phyloP scores from a whole-genome alignment of 2,888 invertebrate species.

The Ischnura elegans region DNA sequence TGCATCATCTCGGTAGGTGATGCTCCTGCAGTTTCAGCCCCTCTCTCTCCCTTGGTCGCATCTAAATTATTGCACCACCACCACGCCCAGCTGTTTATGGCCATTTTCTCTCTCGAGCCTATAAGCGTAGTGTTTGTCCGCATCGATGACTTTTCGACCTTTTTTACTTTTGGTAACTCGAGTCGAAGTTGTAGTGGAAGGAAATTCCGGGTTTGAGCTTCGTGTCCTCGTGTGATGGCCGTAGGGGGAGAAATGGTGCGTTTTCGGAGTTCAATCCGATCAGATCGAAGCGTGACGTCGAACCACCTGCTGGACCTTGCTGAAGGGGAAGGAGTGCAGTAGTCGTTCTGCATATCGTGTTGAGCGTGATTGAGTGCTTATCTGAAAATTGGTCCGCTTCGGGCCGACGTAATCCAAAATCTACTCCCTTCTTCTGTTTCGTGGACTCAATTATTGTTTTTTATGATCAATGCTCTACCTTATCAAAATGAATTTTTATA shows the following conservation, averaged over 20 bases:
- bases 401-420: not conserved
- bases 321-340: not conserved
- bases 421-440: too few species aligned
- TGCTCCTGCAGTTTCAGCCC: not conserved
- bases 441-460: too few species aligned
- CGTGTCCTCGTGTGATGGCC: not conserved
- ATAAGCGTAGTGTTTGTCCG: too few species aligned
- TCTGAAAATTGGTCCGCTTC: not conserved
- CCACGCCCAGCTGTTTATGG: not conserved
- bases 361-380: not conserved
- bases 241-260: not conserved
- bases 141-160: slow-evolving; percentile 31
- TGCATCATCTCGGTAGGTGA: not conserved
- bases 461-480: too few species aligned
- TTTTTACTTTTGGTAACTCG: not conserved
- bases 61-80: not conserved
- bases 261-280: not conserved
- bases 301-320: not conserved
- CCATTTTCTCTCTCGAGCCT: not conserved
- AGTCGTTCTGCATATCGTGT: too few species aligned
- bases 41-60: not conserved
- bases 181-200: not conserved
- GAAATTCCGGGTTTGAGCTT: not conserved
- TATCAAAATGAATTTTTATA: too few species aligned
- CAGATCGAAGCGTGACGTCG: not conserved